Percentiles rank a stretch among this genome's conserved stretches.
phyloP scores from a whole-genome alignment of 2,113 vertebrate genomes.

The Megaceryle maxima region DNA sequence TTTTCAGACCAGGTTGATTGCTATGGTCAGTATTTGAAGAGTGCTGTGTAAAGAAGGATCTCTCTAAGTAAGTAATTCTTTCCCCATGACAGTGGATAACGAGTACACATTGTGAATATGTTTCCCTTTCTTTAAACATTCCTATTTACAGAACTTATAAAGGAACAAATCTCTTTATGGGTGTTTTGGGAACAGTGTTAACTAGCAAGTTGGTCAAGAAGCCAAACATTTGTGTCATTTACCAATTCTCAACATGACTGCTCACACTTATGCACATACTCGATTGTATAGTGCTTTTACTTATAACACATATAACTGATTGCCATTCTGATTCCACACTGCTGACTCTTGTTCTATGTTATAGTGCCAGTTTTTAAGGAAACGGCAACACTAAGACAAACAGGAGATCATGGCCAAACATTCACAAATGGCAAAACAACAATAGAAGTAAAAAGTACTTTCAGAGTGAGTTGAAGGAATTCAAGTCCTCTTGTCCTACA shows the following conservation, averaged over 20 bases:
- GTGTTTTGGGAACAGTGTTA: background rate
- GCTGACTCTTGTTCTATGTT: background rate
- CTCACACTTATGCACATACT: background rate
- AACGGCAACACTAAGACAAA: background rate
- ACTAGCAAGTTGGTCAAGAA: background rate
- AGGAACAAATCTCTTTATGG: background rate
- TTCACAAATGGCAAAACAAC: background rate
- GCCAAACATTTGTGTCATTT: background rate
- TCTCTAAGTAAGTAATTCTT: background rate
- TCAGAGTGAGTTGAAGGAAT: background rate
- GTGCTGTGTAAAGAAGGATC: background rate
- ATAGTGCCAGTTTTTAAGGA: background rate
- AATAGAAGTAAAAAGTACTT: background rate
- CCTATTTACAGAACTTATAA: background rate
- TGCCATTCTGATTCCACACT: background rate
- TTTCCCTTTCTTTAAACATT: background rate
- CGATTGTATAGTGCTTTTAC: background rate
- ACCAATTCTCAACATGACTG: background rate
- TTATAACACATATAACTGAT: background rate
- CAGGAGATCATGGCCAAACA: background rate
- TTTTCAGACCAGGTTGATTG: background rate
- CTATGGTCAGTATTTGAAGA: background rate
- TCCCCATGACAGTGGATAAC: background rate
- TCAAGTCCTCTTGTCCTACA: background rate
- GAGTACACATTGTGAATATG: background rate